A percentile compares a stretch with the other conserved stretches of the same genome.
Conservation (phyloP, 2,113 vertebrate genomes). For the Microtus oregoni region DNA sequence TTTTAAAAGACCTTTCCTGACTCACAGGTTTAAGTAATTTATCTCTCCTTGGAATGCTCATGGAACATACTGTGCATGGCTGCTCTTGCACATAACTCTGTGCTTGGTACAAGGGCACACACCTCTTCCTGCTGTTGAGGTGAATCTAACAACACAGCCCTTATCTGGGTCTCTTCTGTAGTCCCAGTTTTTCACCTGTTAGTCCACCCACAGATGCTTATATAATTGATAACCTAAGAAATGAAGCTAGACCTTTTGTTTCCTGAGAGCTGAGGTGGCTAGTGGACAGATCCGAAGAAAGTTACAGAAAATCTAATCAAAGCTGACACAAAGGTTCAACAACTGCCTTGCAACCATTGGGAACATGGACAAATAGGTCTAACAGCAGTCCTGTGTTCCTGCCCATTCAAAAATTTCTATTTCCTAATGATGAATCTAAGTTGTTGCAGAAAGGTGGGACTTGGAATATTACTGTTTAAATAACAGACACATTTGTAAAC, state of each 20-base stretch:
- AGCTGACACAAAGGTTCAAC: neutral
- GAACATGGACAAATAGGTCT: neutral
- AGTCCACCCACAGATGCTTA: neutral
- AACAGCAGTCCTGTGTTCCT: neutral
- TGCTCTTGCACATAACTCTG: neutral
- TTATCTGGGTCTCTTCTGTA: neutral
- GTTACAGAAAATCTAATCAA: slow-evolving; percentile 1
- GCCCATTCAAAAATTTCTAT: neutral
- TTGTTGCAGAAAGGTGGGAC: neutral
- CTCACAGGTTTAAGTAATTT: neutral
- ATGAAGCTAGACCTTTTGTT: neutral
- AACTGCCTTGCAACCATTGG: neutral
- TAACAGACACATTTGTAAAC: neutral
- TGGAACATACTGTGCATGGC: too few relatives aligned
- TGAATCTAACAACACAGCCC: neutral
- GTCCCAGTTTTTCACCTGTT: neutral
- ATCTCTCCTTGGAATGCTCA: neutral
- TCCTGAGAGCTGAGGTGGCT: neutral
- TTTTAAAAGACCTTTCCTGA: neutral
- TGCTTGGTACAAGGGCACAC: neutral
- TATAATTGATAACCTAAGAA: neutral
- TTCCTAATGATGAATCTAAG: neutral
- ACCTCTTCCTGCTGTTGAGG: neutral
- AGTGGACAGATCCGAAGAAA: neutral
- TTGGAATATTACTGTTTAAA: slow-evolving; percentile 23